Evolutionary conservation across 2,888 invertebrate species (phyloP), one percentile per base, ranked within the genome.

Genomic region (Taenaris catops): DNA sequence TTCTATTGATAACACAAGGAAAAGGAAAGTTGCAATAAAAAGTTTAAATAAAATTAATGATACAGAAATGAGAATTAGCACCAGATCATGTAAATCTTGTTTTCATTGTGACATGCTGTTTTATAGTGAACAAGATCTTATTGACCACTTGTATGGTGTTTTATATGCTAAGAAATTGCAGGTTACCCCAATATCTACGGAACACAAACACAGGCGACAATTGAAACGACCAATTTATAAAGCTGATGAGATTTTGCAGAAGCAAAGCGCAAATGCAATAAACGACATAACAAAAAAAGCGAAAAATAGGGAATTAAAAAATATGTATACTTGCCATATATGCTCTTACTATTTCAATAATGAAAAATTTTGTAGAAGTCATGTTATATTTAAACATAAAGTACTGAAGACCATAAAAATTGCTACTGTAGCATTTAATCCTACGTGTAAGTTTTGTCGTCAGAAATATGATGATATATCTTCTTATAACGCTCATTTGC

Each of bases 121-220:
- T 60, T 24, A 51, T 28, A 59, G 54, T 19, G 56, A 60, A 29
- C 56, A 59, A 45, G 45, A 46, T 20, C 51, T 80, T 10, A 73
- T 79, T 50, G 69, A 79, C 31, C 80, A 80, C 39, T 57, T 80
- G 17, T 80, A 80, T 46, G 51, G 57, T 29, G 47, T 73, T 34
- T 49, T 80, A 10, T 52, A 67, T 23, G 29, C 53, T 38, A 46
- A 44, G 9, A 43, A 34, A 32, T 12, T 8, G 1, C 24, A 20
- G 4, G 28, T 14, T 7, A 8, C 32, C 17, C 12, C 14, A 4
- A 11, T 3, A 10, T 19, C 3, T 23, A 16, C 4, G 7, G 28
- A 11, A 12, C 1, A 20, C 4, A 20, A 11, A 8, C 8, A 25
- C 17, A 29, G 27, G 14, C 25, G 1, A n/a, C 11, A 21, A 12